Conservation (phyloP, 2,888 invertebrate species). For the Drosophila ezoana region DNA sequence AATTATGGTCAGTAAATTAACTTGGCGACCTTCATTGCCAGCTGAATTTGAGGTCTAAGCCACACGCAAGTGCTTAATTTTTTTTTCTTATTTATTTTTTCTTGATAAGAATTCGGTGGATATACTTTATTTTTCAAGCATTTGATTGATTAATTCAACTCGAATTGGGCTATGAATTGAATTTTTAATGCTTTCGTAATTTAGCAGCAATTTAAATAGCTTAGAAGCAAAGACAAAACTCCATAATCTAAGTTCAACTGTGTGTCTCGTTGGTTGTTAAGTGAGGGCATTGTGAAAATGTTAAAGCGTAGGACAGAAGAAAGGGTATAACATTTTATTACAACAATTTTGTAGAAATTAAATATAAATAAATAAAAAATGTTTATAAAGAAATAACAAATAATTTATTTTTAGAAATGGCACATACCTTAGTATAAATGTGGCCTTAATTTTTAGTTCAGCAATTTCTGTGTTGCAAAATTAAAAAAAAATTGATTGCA, state of each 20-base stretch:
- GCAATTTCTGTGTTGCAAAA: too few species aligned
- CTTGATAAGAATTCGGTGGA: conserved; percentile 37
- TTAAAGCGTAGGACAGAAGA: too few species aligned
- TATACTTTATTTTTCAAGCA: conserved; percentile 19
- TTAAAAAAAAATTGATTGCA: too few species aligned
- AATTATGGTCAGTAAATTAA: conserved; percentile 72
- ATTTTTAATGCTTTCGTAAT: conserved; percentile 72
- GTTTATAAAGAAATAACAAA: too few species aligned
- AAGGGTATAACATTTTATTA: too few species aligned
- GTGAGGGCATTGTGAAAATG: conserved; percentile 1
- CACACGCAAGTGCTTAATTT: conserved; percentile 58
- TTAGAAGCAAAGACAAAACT: conserved; percentile 12
- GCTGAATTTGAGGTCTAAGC: conserved; percentile 43
- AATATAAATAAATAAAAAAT: not conserved
- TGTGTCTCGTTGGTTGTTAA: not conserved
- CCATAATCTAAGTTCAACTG: not conserved
- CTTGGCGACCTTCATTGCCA: conserved; percentile 70
- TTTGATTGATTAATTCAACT: conserved; percentile 74
- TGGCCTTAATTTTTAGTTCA: too few species aligned
- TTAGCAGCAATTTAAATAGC: conserved; percentile 65
- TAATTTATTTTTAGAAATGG: too few species aligned
- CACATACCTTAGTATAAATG: too few species aligned
- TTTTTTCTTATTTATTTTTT: conserved; percentile 1
- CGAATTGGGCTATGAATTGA: conserved; percentile 71
- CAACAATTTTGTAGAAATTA: too few species aligned